Percentiles rank a stretch among this genome's conserved stretches.
These are phyloP conservation scores for Blastobasis adustella DNA, from an alignment of 2,888 invertebrate species.

Conservation along the genomic window DNA sequence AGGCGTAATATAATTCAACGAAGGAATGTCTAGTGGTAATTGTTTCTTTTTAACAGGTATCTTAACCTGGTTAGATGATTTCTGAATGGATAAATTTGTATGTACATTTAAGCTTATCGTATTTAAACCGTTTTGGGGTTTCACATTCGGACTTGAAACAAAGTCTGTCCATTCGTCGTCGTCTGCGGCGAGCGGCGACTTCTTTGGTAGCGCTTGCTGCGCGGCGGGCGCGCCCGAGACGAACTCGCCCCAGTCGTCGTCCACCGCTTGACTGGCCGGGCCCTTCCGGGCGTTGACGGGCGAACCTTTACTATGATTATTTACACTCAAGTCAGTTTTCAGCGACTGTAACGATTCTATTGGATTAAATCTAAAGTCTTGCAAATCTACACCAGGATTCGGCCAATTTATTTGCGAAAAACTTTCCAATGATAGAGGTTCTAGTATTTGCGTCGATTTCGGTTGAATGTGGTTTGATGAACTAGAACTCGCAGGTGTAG, in stretches of 20 bases:
- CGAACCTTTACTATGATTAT: conserved; percentile 48
- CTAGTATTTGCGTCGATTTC: conserved; percentile 58
- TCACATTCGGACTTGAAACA: conserved; percentile 59
- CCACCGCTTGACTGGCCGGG: conserved; percentile 25
- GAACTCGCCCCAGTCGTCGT: conserved; percentile 77
- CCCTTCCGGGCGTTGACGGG: conserved; percentile 44
- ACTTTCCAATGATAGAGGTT: conserved; percentile 64
- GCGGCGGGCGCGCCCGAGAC: conserved; percentile 66
- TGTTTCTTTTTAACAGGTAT: conserved; percentile 40
- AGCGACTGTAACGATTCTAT: conserved; percentile 62
- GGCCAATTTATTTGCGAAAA: conserved; percentile 78
- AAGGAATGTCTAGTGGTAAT: conserved; percentile 53
- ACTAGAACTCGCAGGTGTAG: conserved; percentile 28
- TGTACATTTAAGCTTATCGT: conserved; percentile 67
- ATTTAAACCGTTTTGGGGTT: conserved; percentile 59
- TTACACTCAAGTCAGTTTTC: conserved; percentile 47
- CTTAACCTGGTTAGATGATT: conserved; percentile 34
- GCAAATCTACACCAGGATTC: conserved; percentile 73
- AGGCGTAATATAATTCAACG: conserved; percentile 63
- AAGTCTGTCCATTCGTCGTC: conserved; percentile 71
- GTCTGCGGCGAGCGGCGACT: conserved; percentile 39
- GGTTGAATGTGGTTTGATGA: conserved; percentile 31
- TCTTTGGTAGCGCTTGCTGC: conserved; percentile 35
- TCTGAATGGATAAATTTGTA: conserved; percentile 56
- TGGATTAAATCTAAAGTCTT: conserved; percentile 66